Evolutionary conservation across 2,113 vertebrate genomes (phyloP), one percentile per base, ranked within the genome.

Genomic region (Corythornis madagascariensis): DNA sequence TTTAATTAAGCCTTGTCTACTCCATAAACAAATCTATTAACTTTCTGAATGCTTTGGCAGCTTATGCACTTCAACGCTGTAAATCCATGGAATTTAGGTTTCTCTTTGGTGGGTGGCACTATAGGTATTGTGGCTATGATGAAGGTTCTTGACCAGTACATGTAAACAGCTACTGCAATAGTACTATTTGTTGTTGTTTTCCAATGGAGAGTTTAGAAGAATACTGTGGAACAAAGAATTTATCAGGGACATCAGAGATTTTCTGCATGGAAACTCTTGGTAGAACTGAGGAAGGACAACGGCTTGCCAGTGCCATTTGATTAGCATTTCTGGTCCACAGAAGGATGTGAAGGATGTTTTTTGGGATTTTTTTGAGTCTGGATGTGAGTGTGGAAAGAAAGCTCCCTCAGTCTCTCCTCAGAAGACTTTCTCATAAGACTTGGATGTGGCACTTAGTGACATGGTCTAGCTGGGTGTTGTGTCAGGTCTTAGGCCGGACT

Each of bases 1-100:
- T 94, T 94, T 91, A 95, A 94, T 96, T 95, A 95, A 88, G 86
- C 76, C 89, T 96, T 93, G 82, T 96, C 94, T 95, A 82, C 77
- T 86, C 86, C 87, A 84, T 91, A 95, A 95, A 95, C 95, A 95
- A 93, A 93, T 88, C 76, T 90, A 65, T 95, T 95, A 95, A 61
- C 86, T 90, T 96, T 69, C 87, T 90, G 80, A 84, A 92, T 90
- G 57, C 71, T 84, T 94, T 94, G 83, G 70, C 89, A 93, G 64
- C 3, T 83, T 87, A 73, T 1, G 1, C 29, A 45, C 48, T 92
- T 93, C 60, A 93, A 9, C 4, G 9, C 60, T 83, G 33, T 72
- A 83, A 72, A 69, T 91, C 48, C 9, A 13, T 61, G 47, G 75
- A 72, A 86, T 95, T 83, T 71, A 47, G 5, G 1, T 70, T 97